These are phyloP conservation scores for Heteromormyrus szaboi DNA, from an alignment of 2,797 vertebrate genomes.

Conservation along the genomic window DNA sequence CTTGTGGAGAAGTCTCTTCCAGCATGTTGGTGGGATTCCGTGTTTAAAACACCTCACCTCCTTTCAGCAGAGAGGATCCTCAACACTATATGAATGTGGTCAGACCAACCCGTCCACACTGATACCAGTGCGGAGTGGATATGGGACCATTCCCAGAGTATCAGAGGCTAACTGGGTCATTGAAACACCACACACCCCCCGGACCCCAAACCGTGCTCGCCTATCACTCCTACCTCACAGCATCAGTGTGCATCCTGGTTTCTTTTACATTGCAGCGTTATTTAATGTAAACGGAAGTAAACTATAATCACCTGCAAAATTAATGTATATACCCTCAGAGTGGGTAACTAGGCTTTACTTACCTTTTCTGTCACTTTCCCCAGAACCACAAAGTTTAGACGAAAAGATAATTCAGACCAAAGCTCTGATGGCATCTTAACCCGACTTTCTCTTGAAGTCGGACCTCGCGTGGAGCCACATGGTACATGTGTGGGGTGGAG, in stretches of 20 bases:
- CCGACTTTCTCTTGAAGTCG: conserved; percentile 42
- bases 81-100: too few relatives aligned
- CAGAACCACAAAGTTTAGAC: conserved; percentile 47
- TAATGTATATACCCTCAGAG: conserved; percentile 30
- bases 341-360: conserved; percentile 33
- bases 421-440: conserved; percentile 40
- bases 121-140: too few relatives aligned
- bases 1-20: conserved; percentile 39
- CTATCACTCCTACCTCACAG: conserved; percentile 28
- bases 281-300: conserved; percentile 59
- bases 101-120: too few relatives aligned
- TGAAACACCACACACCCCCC: neutral
- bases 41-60: too few relatives aligned
- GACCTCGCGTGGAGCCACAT: conserved; percentile 19
- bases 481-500: too few relatives aligned
- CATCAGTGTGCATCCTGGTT: neutral
- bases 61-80: too few relatives aligned
- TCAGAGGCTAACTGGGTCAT: too few relatives aligned
- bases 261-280: neutral
- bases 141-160: too few relatives aligned
- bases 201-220: neutral
- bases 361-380: conserved; percentile 51
- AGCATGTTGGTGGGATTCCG: too few relatives aligned
- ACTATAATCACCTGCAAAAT: conserved; percentile 55
- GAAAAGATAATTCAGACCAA: conserved; percentile 57